Base-by-base conservation (phyloP, 1,140 invertebrate species). In the Drosophila repleta region DNA sequence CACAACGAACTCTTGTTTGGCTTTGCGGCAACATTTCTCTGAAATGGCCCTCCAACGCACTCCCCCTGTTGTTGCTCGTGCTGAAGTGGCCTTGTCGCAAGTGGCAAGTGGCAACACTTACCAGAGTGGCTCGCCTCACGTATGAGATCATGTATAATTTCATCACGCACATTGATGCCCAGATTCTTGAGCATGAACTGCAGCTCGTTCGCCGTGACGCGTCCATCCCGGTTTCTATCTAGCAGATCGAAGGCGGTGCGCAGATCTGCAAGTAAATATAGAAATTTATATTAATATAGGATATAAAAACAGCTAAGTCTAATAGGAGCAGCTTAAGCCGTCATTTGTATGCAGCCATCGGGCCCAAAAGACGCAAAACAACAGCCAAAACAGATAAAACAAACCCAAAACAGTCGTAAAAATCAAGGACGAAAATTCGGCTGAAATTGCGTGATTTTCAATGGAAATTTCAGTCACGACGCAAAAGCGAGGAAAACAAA, bases 111-210 rank as follows among this genome's bases (percentile, higher is more conserved):
- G 68, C 64, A 67, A 21, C 79, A 90, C 90, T 90, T 67, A 95
- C 94, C 94, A 83, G 94, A 94, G 91, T 94, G 93, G 90, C 95
- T 96, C 24, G 95, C 95, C 88, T 94, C 94, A 79, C 94, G 94
- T 73, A 96, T 94, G 70, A 96, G 93, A 80, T 95, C 94, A 61
- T 94, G 93, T 48, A 96, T 93, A 71, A 95, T 93, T 90, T 95
- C 94, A 76, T 95, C 94, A 74, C 94, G 94, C 77, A 96, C 93
- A 78, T 94, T 93, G 68, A 96, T 96, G 73, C 95, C 95, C 63
- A 96, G 93, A 89, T 95, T 95, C 62, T 94, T 93, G 43, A 96
- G 92, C 95, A 96, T 96, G 84, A 94, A 94, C 90, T 96, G 95
- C 74, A 96, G 91, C 90, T 96, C 95, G 29, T 93, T 94, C 6